A percentile compares a stretch with the other conserved stretches of the same genome.
phyloP scores from a whole-genome alignment of 1,140 invertebrate genomes.

The Drosophila lini region DNA sequence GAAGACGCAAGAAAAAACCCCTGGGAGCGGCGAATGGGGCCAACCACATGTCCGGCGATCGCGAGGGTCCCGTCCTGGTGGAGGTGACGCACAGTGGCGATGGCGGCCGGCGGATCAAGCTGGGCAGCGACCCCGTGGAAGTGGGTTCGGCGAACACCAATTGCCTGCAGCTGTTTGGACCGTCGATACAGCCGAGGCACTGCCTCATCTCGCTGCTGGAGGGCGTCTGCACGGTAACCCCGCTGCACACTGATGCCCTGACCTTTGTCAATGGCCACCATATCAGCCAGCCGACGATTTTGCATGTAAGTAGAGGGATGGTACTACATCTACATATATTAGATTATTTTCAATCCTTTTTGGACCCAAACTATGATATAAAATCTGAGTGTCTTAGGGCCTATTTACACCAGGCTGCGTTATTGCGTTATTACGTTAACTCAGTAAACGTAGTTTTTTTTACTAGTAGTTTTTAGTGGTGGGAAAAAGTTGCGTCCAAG shows the following conservation, averaged over 20 bases:
- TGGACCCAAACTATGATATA: not conserved
- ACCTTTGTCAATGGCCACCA: conserved; percentile 97
- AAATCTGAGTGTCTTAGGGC: no score
- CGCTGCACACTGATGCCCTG: conserved; percentile 95
- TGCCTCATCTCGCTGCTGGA: conserved; percentile 96
- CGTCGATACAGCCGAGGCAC: conserved; percentile 95
- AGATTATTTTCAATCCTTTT: not conserved
- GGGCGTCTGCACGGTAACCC: conserved; percentile 96
- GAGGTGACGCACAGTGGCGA: conserved; percentile 88
- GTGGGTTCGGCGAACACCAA: conserved; percentile 89
- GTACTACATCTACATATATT: not conserved
- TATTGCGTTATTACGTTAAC: no score
- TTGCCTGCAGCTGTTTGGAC: conserved; percentile 89
- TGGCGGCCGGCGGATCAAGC: conserved; percentile 86
- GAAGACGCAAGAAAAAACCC: conserved; percentile 96
- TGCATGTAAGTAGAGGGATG: conserved; percentile 88
- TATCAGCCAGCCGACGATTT: conserved; percentile 95
- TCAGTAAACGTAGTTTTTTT: no score
- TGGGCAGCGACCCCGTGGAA: conserved; percentile 87
- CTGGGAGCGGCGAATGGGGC: conserved; percentile 86
- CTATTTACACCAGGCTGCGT: no score
- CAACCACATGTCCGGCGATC: conserved; percentile 84
- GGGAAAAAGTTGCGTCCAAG: no score
- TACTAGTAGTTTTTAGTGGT: no score
- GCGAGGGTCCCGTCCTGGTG: conserved; percentile 86